Evolutionary conservation across 2,888 invertebrate species (phyloP).

Genomic region (Lumbricus terrestris): DNA sequence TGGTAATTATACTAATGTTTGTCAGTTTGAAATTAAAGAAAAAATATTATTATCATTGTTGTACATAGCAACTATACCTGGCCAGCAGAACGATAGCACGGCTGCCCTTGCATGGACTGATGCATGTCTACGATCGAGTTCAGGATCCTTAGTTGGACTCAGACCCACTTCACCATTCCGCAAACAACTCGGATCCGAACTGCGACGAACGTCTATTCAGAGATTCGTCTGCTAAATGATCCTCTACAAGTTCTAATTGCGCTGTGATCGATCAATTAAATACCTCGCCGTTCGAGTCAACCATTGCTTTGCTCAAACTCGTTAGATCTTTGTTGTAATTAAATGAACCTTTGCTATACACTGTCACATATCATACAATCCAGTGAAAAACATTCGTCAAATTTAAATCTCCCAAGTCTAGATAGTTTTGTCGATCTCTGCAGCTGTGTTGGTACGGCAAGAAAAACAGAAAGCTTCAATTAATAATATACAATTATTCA

Average conservation of each 20-base stretch:
- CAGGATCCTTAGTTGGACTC: not conserved
- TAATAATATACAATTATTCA: not conserved
- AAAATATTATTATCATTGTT: no score
- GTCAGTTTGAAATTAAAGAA: no score
- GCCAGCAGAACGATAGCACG: not conserved
- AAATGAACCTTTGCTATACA: not conserved
- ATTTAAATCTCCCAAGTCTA: not conserved
- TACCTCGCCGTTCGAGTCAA: not conserved
- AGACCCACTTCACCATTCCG: not conserved
- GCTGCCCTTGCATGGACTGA: not conserved
- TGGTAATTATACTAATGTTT: no score
- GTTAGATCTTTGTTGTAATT: not conserved
- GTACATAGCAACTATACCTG: no score
- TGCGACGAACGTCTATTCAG: not conserved
- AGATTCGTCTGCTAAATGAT: not conserved
- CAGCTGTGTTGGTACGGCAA: not conserved
- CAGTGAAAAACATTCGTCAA: not conserved
- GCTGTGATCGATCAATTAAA: not conserved
- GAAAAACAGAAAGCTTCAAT: not conserved
- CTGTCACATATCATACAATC: not conserved
- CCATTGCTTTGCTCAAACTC: not conserved
- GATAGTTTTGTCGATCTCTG: not conserved
- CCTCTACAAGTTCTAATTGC: not conserved
- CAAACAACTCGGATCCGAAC: not conserved
- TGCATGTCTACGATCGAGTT: not conserved